Percentiles rank a stretch among this genome's conserved stretches.
These are phyloP conservation scores for Nebria salina DNA, from an alignment of 2,888 invertebrate species.

Conservation along the genomic window DNA sequence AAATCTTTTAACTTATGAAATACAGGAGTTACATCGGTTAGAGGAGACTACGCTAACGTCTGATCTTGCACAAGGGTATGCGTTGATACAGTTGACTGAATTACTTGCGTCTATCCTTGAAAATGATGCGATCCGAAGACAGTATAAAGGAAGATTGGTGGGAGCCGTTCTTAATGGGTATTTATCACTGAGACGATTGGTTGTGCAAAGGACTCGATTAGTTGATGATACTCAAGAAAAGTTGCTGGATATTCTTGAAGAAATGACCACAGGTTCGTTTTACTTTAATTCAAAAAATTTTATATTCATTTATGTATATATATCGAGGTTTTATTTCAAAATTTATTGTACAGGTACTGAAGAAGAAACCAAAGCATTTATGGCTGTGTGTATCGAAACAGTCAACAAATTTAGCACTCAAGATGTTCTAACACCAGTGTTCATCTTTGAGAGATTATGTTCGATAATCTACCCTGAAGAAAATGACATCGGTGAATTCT, in stretches of 20 bases:
- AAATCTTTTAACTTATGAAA: slow-evolving; percentile 86
- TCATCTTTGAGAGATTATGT: slow-evolving; percentile 96
- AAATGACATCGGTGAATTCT: slow-evolving; percentile 96
- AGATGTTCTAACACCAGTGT: slow-evolving; percentile 96
- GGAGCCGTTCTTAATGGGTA: slow-evolving; percentile 94
- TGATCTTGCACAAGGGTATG: slow-evolving; percentile 92
- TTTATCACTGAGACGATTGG: slow-evolving; percentile 86
- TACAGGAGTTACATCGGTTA: slow-evolving; percentile 85
- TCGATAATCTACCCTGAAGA: slow-evolving; percentile 98
- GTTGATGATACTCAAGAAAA: slow-evolving; percentile 98
- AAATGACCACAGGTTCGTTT: slow-evolving; percentile 86
- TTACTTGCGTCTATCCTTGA: slow-evolving; percentile 88
- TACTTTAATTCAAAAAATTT: background rate
- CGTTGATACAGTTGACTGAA: slow-evolving; percentile 86
- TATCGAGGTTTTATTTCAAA: slow-evolving; percentile 19
- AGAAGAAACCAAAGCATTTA: slow-evolving; percentile 95
- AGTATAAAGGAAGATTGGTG: slow-evolving; percentile 88
- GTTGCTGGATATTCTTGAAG: slow-evolving; percentile 89
- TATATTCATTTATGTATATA: background rate
- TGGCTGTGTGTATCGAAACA: slow-evolving; percentile 96
- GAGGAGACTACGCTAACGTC: slow-evolving; percentile 94
- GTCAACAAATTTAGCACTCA: slow-evolving; percentile 90
- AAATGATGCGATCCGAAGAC: slow-evolving; percentile 85
- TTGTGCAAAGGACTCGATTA: slow-evolving; percentile 92
- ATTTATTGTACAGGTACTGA: slow-evolving; percentile 76